Conservation (phyloP, 2,797 vertebrate species). For the Tadarida brasiliensis region DNA sequence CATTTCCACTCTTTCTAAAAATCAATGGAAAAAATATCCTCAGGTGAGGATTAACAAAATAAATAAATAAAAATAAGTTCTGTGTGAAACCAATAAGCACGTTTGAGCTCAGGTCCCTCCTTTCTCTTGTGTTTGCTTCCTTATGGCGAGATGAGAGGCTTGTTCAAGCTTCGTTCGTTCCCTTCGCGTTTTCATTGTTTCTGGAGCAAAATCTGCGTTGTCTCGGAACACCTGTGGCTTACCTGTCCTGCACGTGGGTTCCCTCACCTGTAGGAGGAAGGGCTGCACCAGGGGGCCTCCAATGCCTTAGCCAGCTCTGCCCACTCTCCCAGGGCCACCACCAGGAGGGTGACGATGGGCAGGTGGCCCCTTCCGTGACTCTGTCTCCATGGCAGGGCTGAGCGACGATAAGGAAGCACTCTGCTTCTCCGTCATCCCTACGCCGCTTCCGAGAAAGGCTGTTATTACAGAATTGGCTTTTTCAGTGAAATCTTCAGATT, state of each 20-base stretch:
- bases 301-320: neutral
- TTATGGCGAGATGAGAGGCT: neutral
- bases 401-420: neutral
- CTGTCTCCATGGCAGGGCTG: neutral
- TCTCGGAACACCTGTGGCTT: neutral
- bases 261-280: neutral
- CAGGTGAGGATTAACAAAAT: too few relatives aligned
- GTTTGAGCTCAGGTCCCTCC: neutral
- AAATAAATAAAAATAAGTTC: too few relatives aligned
- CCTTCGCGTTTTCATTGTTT: neutral
- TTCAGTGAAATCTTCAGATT: neutral
- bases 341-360: fast-evolving
- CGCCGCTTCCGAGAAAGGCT: neutral
- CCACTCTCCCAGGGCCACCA: fast-evolving
- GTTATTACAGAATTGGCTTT: neutral
- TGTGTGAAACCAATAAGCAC: neutral
- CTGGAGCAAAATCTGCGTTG: neutral
- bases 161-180: neutral
- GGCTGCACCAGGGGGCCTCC: fast-evolving
- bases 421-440: neutral
- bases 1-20: too few relatives aligned
- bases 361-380: fast-evolving
- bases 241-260: neutral
- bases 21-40: too few relatives aligned
- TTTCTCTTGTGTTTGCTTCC: neutral